phyloP scores from a whole-genome alignment of 2,888 invertebrate species.

The Volucella inanis region DNA sequence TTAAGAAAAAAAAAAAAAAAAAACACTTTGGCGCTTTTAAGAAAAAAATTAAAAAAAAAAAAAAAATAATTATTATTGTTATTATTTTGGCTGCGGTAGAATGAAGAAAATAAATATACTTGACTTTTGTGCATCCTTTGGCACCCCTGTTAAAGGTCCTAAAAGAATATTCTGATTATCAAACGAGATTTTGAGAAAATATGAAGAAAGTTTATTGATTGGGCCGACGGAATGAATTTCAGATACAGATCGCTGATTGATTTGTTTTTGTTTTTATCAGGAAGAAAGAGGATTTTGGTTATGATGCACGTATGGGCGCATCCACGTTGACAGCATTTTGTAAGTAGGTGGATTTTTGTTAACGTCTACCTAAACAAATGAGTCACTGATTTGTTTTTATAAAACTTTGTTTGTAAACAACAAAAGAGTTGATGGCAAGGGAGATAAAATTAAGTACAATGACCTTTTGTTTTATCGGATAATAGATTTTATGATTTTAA shows the following conservation, averaged over 20 bases:
- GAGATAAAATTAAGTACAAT: conserved; percentile 1
- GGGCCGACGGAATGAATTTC: background rate
- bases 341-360: background rate
- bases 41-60: background rate
- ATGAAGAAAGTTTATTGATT: conserved; percentile 12
- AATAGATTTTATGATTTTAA: background rate
- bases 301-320: conserved; percentile 35
- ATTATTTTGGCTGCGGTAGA: background rate
- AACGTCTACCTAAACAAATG: conserved; percentile 22
- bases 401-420: conserved; percentile 52
- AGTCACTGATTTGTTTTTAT: conserved; percentile 49
- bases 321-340: conserved; percentile 22
- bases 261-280: conserved; percentile 44
- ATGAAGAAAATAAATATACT: background rate
- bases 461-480: conserved; percentile 21
- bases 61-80: too few species aligned
- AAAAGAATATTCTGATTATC: conserved; percentile 33
- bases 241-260: conserved; percentile 40
- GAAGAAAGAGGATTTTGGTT: conserved; percentile 22
- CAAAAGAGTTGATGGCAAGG: background rate
- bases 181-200: background rate
- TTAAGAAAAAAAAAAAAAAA: background rate
- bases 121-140: conserved; percentile 36
- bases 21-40: background rate
- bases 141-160: background rate